Evolutionary conservation across 2,888 invertebrate genomes (phyloP), one percentile per base, ranked within the genome.

Genomic region (Lepidocyrtinus sp.): DNA sequence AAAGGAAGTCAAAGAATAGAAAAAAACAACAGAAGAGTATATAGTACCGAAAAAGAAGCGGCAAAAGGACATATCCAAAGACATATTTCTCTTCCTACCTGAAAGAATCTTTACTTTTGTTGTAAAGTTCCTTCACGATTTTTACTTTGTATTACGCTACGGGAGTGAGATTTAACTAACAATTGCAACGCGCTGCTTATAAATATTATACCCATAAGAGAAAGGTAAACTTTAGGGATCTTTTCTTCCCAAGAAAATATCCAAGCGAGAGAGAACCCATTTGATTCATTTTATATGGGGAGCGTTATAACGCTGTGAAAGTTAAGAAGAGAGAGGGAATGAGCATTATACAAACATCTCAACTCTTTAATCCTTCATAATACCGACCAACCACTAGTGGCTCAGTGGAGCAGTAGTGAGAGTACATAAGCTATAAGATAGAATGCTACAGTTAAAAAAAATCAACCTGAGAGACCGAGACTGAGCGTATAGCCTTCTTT

Each of bases 301-400:
- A 15, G 26, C 22, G 22, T 65, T 22, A 36, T 36, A 17, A 17
- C n/a, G n/a, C 27, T 12, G 27, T n/a, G 15, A 5, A 9, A 25
- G 26, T 22, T 22, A 1, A 9, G 24, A 45, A 3, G 67, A 45
- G 45, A 25, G 45, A 45, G 22, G 21, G 72, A 46, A 62, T 63
- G 46, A 72, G 27, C 62, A 45, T 72, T 63, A 72, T 72, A 45
- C 63, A 63, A 62, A 72, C 36, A 27, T 62, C 62, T 65, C 19
- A 65, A 73, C 64, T 73, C 73, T 73, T 73, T 73, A 73, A 73
- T 73, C 73, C 73, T 73, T 73, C 73, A 73, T 73, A 64, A 73
- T 73, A 65, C 73, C 72, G 61, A 72, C 65, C 65, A 64, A 65
- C 73, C 73, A 73, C 73, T 73, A 63, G 72, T 64, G 64, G 63